Conservation (phyloP, 2,888 invertebrate species). For the Acronicta leporina region DNA sequence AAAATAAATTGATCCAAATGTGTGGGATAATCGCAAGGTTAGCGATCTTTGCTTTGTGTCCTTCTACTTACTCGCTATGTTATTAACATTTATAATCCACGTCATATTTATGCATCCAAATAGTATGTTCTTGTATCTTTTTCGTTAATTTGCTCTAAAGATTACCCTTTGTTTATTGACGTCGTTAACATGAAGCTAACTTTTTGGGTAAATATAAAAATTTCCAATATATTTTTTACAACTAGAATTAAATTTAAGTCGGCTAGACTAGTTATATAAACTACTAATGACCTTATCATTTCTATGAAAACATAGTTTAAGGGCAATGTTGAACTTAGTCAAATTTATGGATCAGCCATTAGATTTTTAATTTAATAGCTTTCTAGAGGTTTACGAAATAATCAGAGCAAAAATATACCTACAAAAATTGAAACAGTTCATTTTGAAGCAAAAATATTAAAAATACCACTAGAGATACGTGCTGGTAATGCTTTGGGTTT, state of each 20-base stretch:
- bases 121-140: neutral
- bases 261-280: slow-evolving; percentile 29
- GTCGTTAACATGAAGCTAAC: neutral
- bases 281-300: slow-evolving; percentile 3
- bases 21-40: neutral
- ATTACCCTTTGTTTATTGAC: neutral
- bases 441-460: neutral
- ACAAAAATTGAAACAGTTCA: neutral
- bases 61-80: no score
- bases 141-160: no score
- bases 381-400: neutral
- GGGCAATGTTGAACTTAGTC: slow-evolving; percentile 2
- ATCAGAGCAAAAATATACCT: neutral
- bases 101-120: no score
- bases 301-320: slow-evolving; percentile 7
- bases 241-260: slow-evolving; percentile 9
- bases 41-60: neutral
- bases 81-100: no score
- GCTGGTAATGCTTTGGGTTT: neutral
- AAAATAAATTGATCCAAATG: slow-evolving; percentile 1
- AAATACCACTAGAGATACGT: neutral
- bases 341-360: slow-evolving; percentile 1
- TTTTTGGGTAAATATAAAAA: no score
- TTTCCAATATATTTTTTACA: slow-evolving; percentile 11
- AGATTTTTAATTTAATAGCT: neutral